Conservation (phyloP, 2,888 invertebrate species). For the Drosophila villosipedis region DNA sequence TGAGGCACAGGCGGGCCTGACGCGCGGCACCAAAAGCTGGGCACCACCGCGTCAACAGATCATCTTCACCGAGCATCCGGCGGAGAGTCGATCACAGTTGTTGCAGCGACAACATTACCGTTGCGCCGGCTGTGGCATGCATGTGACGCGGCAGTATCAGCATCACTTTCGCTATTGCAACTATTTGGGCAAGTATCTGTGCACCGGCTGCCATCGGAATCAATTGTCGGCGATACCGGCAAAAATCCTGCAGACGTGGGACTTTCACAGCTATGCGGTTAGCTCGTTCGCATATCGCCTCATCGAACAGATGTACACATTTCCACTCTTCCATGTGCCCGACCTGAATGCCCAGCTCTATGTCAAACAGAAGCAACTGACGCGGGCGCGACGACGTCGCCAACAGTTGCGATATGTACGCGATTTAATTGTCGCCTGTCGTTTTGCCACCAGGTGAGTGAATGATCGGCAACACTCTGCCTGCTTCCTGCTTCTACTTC, state of each 20-base stretch:
- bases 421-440: conserved; percentile 90
- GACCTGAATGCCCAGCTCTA: conserved; percentile 90
- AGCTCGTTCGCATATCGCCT: conserved; percentile 92
- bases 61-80: conserved; percentile 91
- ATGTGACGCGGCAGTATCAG: conserved; percentile 90
- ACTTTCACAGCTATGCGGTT: conserved; percentile 90
- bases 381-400: conserved; percentile 88
- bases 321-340: conserved; percentile 91
- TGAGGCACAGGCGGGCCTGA: conserved; percentile 81
- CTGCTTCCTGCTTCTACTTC: neutral
- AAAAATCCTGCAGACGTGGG: conserved; percentile 86
- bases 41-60: conserved; percentile 94
- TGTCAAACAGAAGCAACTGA: conserved; percentile 88
- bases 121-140: conserved; percentile 94
- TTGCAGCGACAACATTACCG: conserved; percentile 91
- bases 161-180: conserved; percentile 92
- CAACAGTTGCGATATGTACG: conserved; percentile 89
- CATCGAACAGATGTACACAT: conserved; percentile 90
- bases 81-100: conserved; percentile 88
- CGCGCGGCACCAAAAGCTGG: conserved; percentile 92
- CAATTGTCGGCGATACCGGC: conserved; percentile 90
- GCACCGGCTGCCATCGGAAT: conserved; percentile 94
- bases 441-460: conserved; percentile 88
- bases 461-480: neutral
- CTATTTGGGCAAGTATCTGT: conserved; percentile 93